Conservation (phyloP, 2,113 vertebrate species). For the Sebastes schlegelii region DNA sequence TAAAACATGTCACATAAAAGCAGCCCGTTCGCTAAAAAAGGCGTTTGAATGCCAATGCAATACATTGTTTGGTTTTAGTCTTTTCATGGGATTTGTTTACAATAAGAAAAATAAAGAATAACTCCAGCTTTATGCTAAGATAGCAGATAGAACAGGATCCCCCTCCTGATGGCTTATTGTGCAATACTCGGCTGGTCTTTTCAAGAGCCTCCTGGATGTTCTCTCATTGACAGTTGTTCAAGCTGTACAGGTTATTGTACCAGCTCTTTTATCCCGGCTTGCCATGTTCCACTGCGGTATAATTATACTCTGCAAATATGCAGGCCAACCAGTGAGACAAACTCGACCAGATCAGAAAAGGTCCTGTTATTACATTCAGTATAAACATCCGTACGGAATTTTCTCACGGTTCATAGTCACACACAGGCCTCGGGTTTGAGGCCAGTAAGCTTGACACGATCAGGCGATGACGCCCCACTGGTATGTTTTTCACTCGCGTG, state of each 20-base stretch:
- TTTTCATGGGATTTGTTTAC: too few relatives aligned
- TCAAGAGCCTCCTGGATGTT: background rate
- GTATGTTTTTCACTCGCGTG: background rate
- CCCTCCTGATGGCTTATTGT: background rate
- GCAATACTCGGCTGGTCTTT: background rate
- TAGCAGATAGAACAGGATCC: too few relatives aligned
- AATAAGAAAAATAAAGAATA: too few relatives aligned
- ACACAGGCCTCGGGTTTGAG: background rate
- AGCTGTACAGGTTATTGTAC: background rate
- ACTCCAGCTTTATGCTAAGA: too few relatives aligned
- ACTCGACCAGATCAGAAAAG: background rate
- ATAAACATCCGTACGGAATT: background rate
- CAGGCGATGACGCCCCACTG: background rate
- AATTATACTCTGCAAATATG: conserved; percentile 41
- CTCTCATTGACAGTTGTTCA: background rate
- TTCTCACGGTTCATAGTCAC: conserved; percentile 43
- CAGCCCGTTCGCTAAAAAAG: too few relatives aligned
- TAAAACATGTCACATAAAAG: too few relatives aligned
- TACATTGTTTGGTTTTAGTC: too few relatives aligned
- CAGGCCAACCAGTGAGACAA: conserved; percentile 19
- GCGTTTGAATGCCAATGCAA: too few relatives aligned
- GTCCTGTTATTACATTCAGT: background rate
- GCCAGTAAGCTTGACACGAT: background rate
- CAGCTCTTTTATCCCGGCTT: background rate
- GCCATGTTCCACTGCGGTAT: background rate